These are phyloP conservation scores for Poecilia gillii DNA, from an alignment of 2,797 vertebrate species.

Conservation along the genomic window DNA sequence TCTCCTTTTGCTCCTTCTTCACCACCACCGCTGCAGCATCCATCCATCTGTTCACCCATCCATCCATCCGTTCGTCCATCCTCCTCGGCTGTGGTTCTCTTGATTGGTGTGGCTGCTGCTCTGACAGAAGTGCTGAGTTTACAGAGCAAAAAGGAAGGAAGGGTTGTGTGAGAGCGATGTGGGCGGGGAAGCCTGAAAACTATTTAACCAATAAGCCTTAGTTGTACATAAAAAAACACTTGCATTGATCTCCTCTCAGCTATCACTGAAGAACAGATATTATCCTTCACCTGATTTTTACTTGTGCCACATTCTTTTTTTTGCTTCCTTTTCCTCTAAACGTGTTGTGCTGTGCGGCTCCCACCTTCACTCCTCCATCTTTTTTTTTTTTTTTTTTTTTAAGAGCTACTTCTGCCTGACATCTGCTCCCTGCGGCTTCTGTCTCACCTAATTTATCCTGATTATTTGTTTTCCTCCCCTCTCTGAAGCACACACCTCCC, in stretches of 20 bases:
- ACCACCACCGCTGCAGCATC: constrained; percentile 39
- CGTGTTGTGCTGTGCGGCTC: constrained; percentile 80
- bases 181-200: constrained; percentile 90
- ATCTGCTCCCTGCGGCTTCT: constrained; percentile 55
- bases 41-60: constrained; percentile 17
- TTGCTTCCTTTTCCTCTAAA: constrained; percentile 68
- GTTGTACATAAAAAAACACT: constrained; percentile 95
- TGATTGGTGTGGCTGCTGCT: constrained; percentile 80
- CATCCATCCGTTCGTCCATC: constrained; percentile 18
- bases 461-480: not conserved
- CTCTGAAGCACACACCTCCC: constrained; percentile 20
- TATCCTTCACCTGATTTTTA: constrained; percentile 87
- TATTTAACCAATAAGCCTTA: constrained; percentile 99
- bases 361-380: constrained; percentile 48
- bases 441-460: constrained; percentile 29
- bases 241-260: constrained; percentile 85
- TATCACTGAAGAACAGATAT: constrained; percentile 91
- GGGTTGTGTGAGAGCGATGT: constrained; percentile 78
- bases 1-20: constrained; percentile 31
- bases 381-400: constrained; percentile 55
- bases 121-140: constrained; percentile 90
- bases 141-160: constrained; percentile 82
- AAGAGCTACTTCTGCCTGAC: constrained; percentile 79
- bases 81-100: constrained; percentile 38
- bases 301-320: constrained; percentile 87